Percentiles rank a stretch among this genome's conserved stretches.
phyloP scores from a whole-genome alignment of 35 echinoderm and acorn worm genomes.

The Apostichopus californicus region DNA sequence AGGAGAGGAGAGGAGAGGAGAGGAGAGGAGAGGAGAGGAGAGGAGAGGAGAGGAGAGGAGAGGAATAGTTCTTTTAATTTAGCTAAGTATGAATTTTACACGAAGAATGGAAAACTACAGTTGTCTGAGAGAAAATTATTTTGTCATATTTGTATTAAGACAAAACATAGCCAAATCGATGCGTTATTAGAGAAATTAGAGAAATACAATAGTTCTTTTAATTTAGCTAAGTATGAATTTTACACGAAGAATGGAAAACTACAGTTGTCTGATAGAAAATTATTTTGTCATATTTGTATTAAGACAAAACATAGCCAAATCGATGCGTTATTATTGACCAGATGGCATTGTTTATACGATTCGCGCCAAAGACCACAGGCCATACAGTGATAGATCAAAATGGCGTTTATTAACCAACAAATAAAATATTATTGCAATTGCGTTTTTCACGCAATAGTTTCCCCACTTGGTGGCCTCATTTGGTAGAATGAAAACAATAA shows the following conservation, averaged over 20 bases:
- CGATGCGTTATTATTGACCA: neutral
- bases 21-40: neutral
- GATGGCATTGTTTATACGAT: constrained; percentile 18
- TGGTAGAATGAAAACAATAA: neutral
- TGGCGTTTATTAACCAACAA: constrained; percentile 22
- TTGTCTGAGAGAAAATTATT: neutral
- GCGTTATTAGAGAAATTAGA: neutral
- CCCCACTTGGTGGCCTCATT: neutral
- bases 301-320: neutral
- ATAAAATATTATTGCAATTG: constrained; percentile 1
- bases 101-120: neutral
- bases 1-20: no score
- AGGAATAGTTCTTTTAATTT: neutral
- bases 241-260: neutral
- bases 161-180: neutral
- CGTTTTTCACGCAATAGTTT: neutral
- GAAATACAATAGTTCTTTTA: no score
- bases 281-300: neutral
- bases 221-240: no score
- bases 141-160: neutral
- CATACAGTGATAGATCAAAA: constrained; percentile 23
- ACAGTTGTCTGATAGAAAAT: neutral
- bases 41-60: neutral
- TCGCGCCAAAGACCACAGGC: neutral
- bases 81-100: no score